Percentiles rank a stretch among this genome's conserved stretches.
Conservation (phyloP, 2,113 vertebrate genomes). For the Pluvialis apricaria region DNA sequence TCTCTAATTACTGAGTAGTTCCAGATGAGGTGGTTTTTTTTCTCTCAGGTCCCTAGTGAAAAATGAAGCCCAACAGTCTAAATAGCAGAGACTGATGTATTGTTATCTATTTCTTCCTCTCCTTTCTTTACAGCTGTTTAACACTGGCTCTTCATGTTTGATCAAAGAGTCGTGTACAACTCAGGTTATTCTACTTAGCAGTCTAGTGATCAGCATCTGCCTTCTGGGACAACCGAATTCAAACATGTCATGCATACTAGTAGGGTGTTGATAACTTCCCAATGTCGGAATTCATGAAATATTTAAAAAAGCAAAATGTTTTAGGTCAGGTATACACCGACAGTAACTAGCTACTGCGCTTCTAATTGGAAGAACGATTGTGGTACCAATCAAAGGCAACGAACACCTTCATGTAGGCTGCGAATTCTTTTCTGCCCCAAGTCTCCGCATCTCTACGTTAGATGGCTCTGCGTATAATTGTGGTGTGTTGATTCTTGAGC, state of each 20-base stretch:
- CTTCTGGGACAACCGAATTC: neutral
- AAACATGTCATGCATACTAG: neutral
- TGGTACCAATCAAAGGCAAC: neutral
- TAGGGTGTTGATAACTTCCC: neutral
- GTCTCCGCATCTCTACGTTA: neutral
- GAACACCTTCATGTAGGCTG: neutral
- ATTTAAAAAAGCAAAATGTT: neutral
- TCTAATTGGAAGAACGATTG: neutral
- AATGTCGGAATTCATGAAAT: neutral
- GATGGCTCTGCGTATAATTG: neutral
- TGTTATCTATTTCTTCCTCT: neutral
- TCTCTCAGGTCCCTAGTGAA: neutral
- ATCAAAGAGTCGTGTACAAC: neutral
- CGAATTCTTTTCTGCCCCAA: neutral
- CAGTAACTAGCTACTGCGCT: neutral
- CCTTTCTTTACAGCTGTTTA: neutral
- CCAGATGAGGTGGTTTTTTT: neutral
- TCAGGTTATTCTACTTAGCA: neutral
- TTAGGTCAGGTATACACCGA: neutral
- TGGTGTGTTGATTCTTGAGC: neutral
- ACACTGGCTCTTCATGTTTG: neutral
- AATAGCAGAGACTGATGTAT: neutral
- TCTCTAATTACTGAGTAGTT: neutral
- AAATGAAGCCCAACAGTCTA: neutral
- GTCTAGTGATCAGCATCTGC: neutral